phyloP scores from a whole-genome alignment of 2,797 vertebrate species.

The Mus caroli region DNA sequence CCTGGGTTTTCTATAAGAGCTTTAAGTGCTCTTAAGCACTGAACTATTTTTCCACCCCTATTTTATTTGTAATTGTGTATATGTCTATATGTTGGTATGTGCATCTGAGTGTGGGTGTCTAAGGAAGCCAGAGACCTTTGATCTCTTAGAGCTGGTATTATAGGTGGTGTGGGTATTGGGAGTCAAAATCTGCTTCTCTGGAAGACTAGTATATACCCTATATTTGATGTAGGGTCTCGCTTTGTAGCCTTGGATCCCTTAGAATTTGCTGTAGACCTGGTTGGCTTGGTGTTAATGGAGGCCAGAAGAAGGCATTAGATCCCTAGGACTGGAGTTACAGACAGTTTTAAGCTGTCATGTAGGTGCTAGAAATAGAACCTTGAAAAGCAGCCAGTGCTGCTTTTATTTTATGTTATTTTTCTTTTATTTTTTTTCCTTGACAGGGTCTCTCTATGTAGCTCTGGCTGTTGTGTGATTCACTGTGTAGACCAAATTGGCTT shows the following conservation, averaged over 20 bases:
- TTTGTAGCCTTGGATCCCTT: background rate
- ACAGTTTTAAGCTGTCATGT: background rate
- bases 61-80: slow-evolving; percentile 13
- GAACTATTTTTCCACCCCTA: background rate
- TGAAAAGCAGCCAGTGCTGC: background rate
- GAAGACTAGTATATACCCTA: background rate
- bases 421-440: background rate
- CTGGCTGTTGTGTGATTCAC: background rate
- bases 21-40: background rate
- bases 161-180: background rate
- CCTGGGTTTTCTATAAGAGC: background rate
- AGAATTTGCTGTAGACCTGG: background rate
- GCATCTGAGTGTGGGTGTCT: background rate
- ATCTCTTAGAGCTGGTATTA: background rate
- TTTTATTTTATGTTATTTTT: background rate
- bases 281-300: background rate
- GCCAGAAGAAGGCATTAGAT: background rate
- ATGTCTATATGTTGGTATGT: background rate
- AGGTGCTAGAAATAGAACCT: background rate
- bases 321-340: background rate
- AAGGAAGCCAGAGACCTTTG: background rate
- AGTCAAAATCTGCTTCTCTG: background rate
- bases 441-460: background rate
- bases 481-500: background rate
- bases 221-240: background rate